Percentiles rank a stretch among this genome's conserved stretches.
Conservation (phyloP, 2,113 vertebrate genomes). For the Naja naja region DNA sequence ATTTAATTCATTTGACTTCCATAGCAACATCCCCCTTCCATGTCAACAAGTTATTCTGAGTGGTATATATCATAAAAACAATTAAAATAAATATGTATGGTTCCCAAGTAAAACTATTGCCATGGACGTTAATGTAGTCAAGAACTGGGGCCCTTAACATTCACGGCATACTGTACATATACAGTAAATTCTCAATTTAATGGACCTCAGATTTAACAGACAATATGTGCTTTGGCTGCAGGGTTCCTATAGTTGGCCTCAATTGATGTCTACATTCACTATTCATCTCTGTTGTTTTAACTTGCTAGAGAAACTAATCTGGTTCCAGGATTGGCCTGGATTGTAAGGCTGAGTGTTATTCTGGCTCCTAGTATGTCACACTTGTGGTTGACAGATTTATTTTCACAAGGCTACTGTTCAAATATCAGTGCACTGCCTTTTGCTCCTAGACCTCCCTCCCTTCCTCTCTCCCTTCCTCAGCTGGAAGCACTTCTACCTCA, state of each 20-base stretch:
- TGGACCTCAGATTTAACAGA: background rate
- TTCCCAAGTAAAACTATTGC: background rate
- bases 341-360: background rate
- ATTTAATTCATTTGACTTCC: background rate
- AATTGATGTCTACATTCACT: background rate
- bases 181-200: background rate
- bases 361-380: background rate
- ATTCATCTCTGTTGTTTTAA: background rate
- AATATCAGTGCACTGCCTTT: background rate
- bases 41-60: background rate
- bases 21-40: background rate
- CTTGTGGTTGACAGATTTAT: background rate
- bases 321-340: background rate
- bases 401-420: background rate
- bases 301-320: background rate
- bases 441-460: background rate
- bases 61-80: background rate
- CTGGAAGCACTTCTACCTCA: background rate
- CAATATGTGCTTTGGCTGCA: background rate
- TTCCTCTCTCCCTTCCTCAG: background rate
- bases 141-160: background rate
- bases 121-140: background rate
- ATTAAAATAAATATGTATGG: background rate
- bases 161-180: background rate
- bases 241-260: background rate